Base-by-base conservation (phyloP, 2,113 vertebrate species). In the Ascaphus truei region DNA sequence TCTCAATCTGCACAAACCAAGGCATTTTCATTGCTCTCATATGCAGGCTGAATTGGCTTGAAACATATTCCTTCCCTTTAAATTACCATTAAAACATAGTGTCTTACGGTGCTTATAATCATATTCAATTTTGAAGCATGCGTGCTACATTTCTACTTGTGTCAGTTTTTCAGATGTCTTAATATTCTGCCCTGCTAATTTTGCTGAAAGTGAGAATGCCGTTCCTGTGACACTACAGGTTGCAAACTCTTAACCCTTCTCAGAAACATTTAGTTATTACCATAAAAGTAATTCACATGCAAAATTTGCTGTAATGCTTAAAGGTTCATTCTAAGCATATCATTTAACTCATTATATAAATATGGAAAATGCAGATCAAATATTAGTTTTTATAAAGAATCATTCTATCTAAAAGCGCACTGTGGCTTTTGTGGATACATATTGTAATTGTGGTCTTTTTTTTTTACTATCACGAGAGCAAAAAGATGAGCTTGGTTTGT, bases 161-260 rank as follows among this genome's bases (percentile, higher is more conserved):
- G 83, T 86, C 81, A 86, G 77, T 77, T 84, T 83, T 84, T 83
- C 29, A 76, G 80, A 85, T 84, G 79, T 81, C 80, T 86, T 87
- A 84, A 85, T 86, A 86, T 85, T 85, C 76, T 80, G 83, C 82
- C 75, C 74, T 79, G 72, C 76, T 84, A 83, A 86, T 87, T 88
- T 85, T 81, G 74, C 62, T 66, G 75, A 75, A 75, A 83, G 79
- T 74, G 80, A 80, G 87, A 87, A 88, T 84, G 86, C 73, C 86
- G 76, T 82, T 83, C 78, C 66, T 79, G 76, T 86, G 82, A 84
- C 86, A 85, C 89, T 88, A 83, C 76, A 81, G 83, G 79, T 80
- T 84, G 65, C 71, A 74, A 78, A 84, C 81, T 84, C 85, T 85
- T 86, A 85, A 87, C 82, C 83, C 80, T 37, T 81, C 60, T 20